Evolutionary conservation across 2,113 vertebrate species (phyloP), one percentile per base, ranked within the genome.

Genomic region (Dendropsophus ebraccatus): DNA sequence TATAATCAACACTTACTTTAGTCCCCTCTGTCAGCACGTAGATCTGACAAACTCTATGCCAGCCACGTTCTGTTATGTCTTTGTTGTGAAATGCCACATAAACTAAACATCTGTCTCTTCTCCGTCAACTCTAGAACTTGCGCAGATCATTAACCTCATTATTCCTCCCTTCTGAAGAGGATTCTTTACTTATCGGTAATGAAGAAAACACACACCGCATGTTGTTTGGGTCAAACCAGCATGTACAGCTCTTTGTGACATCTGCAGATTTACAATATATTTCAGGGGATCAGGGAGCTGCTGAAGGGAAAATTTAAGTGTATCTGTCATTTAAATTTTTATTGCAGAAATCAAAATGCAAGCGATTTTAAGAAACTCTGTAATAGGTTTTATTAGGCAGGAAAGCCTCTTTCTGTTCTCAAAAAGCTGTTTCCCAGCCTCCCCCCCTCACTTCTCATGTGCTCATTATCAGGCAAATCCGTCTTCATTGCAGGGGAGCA

Each of bases 81-180:
- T 47, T 65, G 41, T 81, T 67, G 52, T 58, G 76, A 45, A 83
- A 83, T 56, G 81, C 67, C 67, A 73, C 50, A 58, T 73, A 83
- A 73, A 73, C 21, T 11, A 52, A 73, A 56, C 47, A 73, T 75
- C 82, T 84, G 70, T 60, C 72, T 54, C 58, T 50, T 79, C 28
- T 70, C 73, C 49, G 60, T 35, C 73, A 78, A 67, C 41, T 78
- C 21, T 52, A 54, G 65, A 85, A 65, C 77, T 49, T 78, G 45
- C 37, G 28, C 82, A 84, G 72, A 84, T 76, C 73, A 62, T 84
- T 84, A 84, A 84, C 56, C 83, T 84, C 73, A 75, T 84, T 74
- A 84, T 77, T 60, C 25, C 74, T 62, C 56, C 60, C 45, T 35
- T 77, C 83, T 67, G 41, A 85, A 67, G 41, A 62, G 28, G 70